Conservation (phyloP, 2,888 invertebrate species). For the Tricholauxania praeusta region DNA sequence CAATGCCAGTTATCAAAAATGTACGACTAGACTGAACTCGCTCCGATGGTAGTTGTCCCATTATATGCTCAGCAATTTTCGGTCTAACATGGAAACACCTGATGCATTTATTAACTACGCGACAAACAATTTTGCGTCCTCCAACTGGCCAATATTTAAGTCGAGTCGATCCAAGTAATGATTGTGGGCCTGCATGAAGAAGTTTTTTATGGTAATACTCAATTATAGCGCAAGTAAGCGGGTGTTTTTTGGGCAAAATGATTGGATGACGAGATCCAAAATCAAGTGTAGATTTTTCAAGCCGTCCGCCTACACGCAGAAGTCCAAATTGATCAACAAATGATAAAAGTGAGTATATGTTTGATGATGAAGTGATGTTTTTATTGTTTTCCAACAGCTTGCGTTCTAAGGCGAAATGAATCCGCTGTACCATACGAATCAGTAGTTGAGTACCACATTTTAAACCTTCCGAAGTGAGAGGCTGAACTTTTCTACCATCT, state of each 20-base stretch:
- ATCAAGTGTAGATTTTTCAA: no score
- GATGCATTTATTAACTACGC: conserved; percentile 27
- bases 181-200: conserved; percentile 30
- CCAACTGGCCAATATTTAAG: conserved; percentile 39
- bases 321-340: conserved; percentile 30
- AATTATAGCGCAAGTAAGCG: conserved; percentile 14
- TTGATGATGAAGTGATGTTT: neutral
- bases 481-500: neutral
- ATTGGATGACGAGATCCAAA: no score
- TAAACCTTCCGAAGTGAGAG: conserved; percentile 5
- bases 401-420: neutral
- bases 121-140: conserved; percentile 10
- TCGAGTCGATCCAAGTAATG: conserved; percentile 20
- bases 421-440: conserved; percentile 1
- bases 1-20: conserved; percentile 37
- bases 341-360: neutral
- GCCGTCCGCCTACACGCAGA: no score
- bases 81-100: conserved; percentile 26
- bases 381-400: neutral
- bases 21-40: conserved; percentile 13
- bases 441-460: conserved; percentile 12
- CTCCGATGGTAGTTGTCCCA: conserved; percentile 21
- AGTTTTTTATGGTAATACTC: conserved; percentile 29
- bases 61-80: conserved; percentile 30
- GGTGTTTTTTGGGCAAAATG: conserved; percentile 32